A percentile compares a stretch with the other conserved stretches of the same genome.
Evolutionary conservation across 2,888 invertebrate species (phyloP).

Genomic region (Calephelis perditalis): DNA sequence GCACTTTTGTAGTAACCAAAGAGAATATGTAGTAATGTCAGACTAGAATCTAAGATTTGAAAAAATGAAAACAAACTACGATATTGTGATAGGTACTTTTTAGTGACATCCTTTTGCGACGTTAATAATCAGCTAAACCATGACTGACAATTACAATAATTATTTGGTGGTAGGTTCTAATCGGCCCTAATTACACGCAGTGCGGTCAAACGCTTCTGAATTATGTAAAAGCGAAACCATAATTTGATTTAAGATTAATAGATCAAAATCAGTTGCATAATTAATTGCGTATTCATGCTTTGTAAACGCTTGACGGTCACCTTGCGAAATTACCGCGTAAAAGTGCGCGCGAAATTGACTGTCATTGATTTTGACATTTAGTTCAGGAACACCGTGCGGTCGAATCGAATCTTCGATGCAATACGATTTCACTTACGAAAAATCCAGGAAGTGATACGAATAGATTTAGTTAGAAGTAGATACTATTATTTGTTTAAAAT

Average conservation of each 20-base stretch:
- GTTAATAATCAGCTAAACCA: no score
- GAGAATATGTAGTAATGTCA: no score
- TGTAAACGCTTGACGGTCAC: conserved; percentile 19
- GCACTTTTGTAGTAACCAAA: no score
- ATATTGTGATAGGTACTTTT: no score
- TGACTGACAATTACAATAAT: no score
- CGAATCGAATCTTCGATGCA: not conserved
- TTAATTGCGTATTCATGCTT: conserved; percentile 13
- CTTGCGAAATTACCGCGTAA: conserved; percentile 17
- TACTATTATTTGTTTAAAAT: no score
- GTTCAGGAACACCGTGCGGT: conserved; percentile 16
- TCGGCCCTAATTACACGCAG: conserved; percentile 4
- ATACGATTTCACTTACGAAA: not conserved
- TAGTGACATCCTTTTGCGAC: no score
- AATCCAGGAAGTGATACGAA: no score
- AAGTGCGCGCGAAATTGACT: conserved; percentile 20
- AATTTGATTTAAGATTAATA: conserved; percentile 7
- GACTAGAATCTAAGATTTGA: no score
- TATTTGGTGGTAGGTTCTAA: not conserved
- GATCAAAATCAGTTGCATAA: conserved; percentile 6
- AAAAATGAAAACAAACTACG: no score
- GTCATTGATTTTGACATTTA: conserved; percentile 21
- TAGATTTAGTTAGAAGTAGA: no score
- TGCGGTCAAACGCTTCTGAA: not conserved
- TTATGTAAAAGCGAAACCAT: conserved; percentile 9